A percentile compares a stretch with the other conserved stretches of the same genome.
These are phyloP conservation scores for Indri indri DNA, from an alignment of 2,113 vertebrate genomes.

Conservation along the genomic window DNA sequence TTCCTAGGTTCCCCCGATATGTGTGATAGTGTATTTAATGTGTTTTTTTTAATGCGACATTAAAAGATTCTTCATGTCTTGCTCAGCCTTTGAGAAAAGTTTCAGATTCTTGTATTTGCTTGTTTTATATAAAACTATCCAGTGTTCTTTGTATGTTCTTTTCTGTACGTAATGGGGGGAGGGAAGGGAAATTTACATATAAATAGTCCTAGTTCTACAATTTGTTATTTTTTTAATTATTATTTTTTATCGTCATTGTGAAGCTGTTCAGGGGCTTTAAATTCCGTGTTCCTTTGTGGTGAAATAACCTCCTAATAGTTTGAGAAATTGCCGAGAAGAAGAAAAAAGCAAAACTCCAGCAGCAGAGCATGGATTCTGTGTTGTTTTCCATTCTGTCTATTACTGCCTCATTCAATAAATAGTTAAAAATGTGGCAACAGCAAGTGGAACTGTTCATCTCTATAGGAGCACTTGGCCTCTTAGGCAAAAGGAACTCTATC, in stretches of 20 bases:
- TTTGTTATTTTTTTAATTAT: conserved; percentile 76
- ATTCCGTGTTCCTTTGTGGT: conserved; percentile 75
- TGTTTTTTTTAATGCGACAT: conserved; percentile 67
- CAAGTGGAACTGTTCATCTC: conserved; percentile 62
- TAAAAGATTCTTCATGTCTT: conserved; percentile 71
- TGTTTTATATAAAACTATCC: conserved; percentile 79
- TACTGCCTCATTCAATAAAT: conserved; percentile 87
- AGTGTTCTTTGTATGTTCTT: conserved; percentile 77
- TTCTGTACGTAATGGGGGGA: conserved; percentile 69
- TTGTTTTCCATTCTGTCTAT: conserved; percentile 81
- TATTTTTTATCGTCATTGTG: conserved; percentile 83
- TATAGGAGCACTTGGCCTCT: conserved; percentile 27
- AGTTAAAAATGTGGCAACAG: conserved; percentile 78
- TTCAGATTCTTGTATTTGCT: conserved; percentile 80
- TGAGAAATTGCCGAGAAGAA: conserved; percentile 70
- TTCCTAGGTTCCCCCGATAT: neutral
- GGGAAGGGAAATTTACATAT: conserved; percentile 69
- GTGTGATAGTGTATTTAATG: conserved; percentile 76
- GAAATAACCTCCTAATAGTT: conserved; percentile 77
- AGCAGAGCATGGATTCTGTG: conserved; percentile 83
- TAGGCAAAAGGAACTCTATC: neutral
- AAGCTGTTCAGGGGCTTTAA: conserved; percentile 81
- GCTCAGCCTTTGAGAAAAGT: conserved; percentile 76
- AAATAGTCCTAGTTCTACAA: conserved; percentile 75
- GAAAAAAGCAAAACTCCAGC: conserved; percentile 64